Percentiles rank a stretch among this genome's conserved stretches.
These are phyloP conservation scores for Drosophila leontia DNA, from an alignment of 1,140 invertebrate genomes.

Conservation along the genomic window DNA sequence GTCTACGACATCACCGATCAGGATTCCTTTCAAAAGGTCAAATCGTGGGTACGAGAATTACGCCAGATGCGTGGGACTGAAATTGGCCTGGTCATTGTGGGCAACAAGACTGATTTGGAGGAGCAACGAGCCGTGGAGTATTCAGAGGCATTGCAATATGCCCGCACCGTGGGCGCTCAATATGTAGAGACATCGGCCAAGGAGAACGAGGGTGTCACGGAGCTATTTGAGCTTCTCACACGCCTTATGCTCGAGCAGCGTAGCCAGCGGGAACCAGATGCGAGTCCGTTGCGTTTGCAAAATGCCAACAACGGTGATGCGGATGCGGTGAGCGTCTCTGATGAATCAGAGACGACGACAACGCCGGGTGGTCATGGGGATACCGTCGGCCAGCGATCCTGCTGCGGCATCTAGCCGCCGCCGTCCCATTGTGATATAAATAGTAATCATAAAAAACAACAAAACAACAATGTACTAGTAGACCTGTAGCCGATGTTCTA, in stretches of 20 bases:
- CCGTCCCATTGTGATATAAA: constrained; percentile 63
- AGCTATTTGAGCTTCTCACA: constrained; percentile 95
- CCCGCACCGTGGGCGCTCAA: constrained; percentile 95
- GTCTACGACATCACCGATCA: constrained; percentile 99
- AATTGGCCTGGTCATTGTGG: constrained; percentile 96
- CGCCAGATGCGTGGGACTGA: constrained; percentile 98
- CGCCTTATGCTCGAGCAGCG: constrained; percentile 84
- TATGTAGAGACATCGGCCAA: constrained; percentile 99
- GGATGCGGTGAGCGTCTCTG: constrained; percentile 35
- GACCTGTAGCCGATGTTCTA: constrained; percentile 56
- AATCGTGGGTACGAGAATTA: constrained; percentile 99
- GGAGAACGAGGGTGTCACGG: constrained; percentile 95
- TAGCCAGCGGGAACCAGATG: constrained; percentile 53
- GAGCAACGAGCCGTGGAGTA: constrained; percentile 93
- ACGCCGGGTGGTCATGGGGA: constrained; percentile 81
- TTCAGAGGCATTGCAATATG: constrained; percentile 94
- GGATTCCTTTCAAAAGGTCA: constrained; percentile 98
- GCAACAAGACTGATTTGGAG: constrained; percentile 99
- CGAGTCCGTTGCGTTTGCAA: constrained; percentile 83
- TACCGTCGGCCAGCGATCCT: constrained; percentile 75
- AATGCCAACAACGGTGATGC: constrained; percentile 9
- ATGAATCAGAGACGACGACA: constrained; percentile 50
- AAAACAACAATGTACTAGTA: constrained; percentile 51
- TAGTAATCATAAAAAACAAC: constrained; percentile 51
- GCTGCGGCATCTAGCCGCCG: constrained; percentile 81